phyloP scores from a whole-genome alignment of 92 coral and sea anemone species.

The Parazoanthus swiftii region DNA sequence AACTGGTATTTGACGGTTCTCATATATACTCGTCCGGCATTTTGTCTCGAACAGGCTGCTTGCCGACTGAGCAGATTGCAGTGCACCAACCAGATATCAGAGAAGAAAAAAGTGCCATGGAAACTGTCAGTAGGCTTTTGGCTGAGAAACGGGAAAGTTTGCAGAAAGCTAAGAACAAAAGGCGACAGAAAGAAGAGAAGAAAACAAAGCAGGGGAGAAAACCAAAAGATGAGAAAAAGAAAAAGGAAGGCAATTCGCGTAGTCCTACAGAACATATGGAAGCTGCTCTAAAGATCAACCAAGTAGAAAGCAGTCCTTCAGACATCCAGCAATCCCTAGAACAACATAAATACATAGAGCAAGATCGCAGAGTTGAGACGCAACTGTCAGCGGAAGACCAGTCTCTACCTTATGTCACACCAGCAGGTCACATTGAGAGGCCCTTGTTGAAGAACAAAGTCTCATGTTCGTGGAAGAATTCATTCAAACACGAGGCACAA shows the following conservation, averaged over 20 bases:
- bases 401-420: neutral
- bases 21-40: neutral
- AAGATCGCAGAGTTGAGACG: neutral
- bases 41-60: neutral
- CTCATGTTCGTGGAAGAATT: neutral
- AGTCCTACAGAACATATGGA: neutral
- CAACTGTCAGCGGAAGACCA: neutral
- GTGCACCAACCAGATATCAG: neutral
- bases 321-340: neutral
- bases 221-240: constrained; percentile 1
- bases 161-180: constrained; percentile 28
- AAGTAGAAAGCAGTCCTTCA: neutral
- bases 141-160: constrained; percentile 24
- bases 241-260: neutral
- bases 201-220: neutral
- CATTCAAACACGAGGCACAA: neutral
- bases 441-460: neutral
- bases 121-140: constrained; percentile 27
- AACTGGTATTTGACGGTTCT: neutral
- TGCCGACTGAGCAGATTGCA: neutral
- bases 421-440: neutral
- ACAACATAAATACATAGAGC: neutral
- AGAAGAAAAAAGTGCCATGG: constrained; percentile 44
- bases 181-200: neutral
- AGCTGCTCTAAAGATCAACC: neutral